Evolutionary conservation across 1,140 invertebrate genomes (phyloP).

Genomic region (Odontomachus brunneus): DNA sequence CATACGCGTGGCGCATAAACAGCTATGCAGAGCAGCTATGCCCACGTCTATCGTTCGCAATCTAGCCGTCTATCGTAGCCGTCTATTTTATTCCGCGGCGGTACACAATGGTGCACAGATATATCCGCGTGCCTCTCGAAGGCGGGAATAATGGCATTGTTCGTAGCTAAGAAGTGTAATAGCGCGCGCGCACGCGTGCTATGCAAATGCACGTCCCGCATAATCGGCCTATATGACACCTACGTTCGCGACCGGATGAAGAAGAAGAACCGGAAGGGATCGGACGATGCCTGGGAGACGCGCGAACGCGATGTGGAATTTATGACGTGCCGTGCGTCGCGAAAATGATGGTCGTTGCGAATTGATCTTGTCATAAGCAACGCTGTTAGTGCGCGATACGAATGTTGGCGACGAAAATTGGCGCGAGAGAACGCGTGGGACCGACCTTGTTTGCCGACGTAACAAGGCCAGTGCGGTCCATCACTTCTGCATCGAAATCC

Average conservation of each 20-base stretch:
- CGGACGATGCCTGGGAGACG: background rate
- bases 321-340: conserved; percentile 3
- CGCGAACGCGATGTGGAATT: conserved; percentile 17
- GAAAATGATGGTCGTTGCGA: conserved; percentile 2
- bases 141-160: conserved; percentile 57
- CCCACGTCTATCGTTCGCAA: conserved; percentile 46
- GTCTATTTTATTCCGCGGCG: conserved; percentile 35
- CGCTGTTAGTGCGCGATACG: no score
- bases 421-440: no score
- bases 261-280: conserved; percentile 48
- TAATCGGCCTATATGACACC: conserved; percentile 54
- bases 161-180: conserved; percentile 53
- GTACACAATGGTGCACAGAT: conserved; percentile 52
- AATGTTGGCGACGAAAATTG: no score
- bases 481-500: no score
- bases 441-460: no score
- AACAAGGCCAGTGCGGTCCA: no score
- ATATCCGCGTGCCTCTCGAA: conserved; percentile 51
- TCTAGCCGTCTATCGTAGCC: conserved; percentile 33
- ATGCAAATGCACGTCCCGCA: conserved; percentile 42
- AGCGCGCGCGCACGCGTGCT: conserved; percentile 18
- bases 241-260: conserved; percentile 44
- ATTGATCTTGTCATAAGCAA: no score
- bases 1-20: conserved; percentile 53
- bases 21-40: conserved; percentile 13